These are phyloP conservation scores for Sylvilagus bachmani DNA, from an alignment of 2,113 vertebrate species.

Conservation along the genomic window DNA sequence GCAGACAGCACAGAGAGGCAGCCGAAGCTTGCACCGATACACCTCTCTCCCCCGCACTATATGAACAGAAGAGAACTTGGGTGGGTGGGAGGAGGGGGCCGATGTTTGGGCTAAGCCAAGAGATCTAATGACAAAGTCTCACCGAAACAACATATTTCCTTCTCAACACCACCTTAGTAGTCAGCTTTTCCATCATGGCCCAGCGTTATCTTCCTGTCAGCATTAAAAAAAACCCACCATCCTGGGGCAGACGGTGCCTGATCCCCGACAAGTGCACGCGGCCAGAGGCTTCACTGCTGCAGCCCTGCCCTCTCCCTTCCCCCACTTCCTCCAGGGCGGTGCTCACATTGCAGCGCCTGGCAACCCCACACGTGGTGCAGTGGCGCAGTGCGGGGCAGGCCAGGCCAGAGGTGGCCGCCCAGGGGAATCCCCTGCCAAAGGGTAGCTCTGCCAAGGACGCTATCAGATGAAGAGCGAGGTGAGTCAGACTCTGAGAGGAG, in stretches of 20 bases:
- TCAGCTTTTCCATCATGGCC: constrained; percentile 62
- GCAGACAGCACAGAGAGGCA: background rate
- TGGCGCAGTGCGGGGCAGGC: background rate
- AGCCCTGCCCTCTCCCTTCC: background rate
- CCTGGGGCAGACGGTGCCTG: constrained; percentile 35
- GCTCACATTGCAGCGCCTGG: constrained; percentile 67
- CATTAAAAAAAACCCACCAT: constrained; percentile 58
- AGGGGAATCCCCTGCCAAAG: constrained; percentile 78
- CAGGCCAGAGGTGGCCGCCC: constrained; percentile 48
- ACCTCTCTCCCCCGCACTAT: background rate
- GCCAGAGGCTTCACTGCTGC: constrained; percentile 35
- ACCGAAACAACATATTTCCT: constrained; percentile 64
- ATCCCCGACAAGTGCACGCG: constrained; percentile 1
- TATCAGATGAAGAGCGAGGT: constrained; percentile 77
- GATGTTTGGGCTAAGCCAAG: background rate
- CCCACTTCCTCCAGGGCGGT: constrained; percentile 22
- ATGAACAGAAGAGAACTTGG: constrained; percentile 35
- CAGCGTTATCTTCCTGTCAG: constrained; percentile 67
- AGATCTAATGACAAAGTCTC: constrained; percentile 35
- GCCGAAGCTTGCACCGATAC: background rate
- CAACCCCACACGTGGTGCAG: constrained; percentile 34
- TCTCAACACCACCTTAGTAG: background rate
- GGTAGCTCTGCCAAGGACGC: constrained; percentile 63
- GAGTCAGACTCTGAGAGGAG: constrained; percentile 74
- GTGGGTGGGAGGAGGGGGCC: background rate